Conservation (phyloP, 2,113 vertebrate species). For the Perca schrenkii region DNA sequence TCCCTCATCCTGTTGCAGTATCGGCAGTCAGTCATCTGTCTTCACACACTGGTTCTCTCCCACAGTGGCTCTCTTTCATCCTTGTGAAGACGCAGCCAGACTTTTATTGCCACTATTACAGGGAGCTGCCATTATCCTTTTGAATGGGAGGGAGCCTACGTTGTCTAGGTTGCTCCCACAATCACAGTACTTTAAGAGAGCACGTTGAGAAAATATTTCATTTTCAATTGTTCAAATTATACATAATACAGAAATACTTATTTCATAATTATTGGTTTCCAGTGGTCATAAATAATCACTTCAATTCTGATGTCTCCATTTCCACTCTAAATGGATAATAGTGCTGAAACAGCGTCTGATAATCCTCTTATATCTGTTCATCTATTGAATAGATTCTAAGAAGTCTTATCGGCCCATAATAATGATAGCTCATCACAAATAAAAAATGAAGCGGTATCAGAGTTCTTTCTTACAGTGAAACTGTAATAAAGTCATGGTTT, state of each 20-base stretch:
- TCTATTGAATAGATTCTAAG: constrained; percentile 60
- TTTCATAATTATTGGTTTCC: constrained; percentile 60
- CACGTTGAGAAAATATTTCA: constrained; percentile 37
- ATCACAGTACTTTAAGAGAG: constrained; percentile 43
- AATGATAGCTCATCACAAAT: constrained; percentile 76
- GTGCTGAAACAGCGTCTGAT: constrained; percentile 68
- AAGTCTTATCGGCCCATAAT: constrained; percentile 61
- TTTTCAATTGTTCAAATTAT: constrained; percentile 38
- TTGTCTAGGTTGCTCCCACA: constrained; percentile 44
- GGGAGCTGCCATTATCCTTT: constrained; percentile 61
- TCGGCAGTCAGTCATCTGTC: constrained; percentile 64
- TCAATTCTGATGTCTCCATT: constrained; percentile 60
- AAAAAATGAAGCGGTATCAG: constrained; percentile 63
- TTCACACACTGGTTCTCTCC: constrained; percentile 51
- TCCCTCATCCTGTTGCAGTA: constrained; percentile 59
- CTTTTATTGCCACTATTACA: constrained; percentile 64
- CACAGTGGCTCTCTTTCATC: constrained; percentile 50
- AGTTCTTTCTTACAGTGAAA: constrained; percentile 75
- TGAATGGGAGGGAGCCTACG: constrained; percentile 40
- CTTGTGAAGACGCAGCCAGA: constrained; percentile 50
- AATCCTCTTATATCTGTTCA: constrained; percentile 53
- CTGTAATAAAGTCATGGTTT: constrained; percentile 73
- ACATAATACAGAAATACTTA: constrained; percentile 33
- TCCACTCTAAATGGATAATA: constrained; percentile 52
- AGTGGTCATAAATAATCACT: constrained; percentile 63